Conservation (phyloP, 30 jellyfish, hydroid and myxozoan genomes). For the Pseudorhiza aurosa region DNA sequence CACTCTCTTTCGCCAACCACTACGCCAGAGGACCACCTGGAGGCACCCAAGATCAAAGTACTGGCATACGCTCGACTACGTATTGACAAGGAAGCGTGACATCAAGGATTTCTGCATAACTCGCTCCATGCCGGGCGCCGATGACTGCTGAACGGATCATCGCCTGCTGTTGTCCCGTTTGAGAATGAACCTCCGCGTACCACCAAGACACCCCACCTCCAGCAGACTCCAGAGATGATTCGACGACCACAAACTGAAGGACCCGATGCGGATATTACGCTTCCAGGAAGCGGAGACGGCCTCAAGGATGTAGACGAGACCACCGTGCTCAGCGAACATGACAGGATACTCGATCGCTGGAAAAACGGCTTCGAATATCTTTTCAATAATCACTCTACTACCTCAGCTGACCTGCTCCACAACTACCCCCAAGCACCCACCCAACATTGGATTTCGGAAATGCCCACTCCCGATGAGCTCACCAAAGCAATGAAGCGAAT, state of each 20-base stretch:
- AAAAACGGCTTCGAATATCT: neutral
- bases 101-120: neutral
- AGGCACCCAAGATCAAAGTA: slow-evolving; percentile 57
- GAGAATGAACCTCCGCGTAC: neutral
- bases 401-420: neutral
- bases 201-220: neutral
- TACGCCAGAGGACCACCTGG: slow-evolving; percentile 32
- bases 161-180: neutral
- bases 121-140: neutral
- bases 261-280: neutral
- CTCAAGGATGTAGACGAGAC: neutral
- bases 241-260: neutral
- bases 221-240: neutral
- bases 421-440: neutral
- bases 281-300: neutral
- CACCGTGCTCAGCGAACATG: neutral
- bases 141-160: slow-evolving; percentile 44
- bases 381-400: neutral
- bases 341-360: neutral
- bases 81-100: slow-evolving; percentile 3
- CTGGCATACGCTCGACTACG: slow-evolving; percentile 54
- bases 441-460: neutral
- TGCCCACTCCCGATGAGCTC: neutral
- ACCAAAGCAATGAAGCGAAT: neutral
- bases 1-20: slow-evolving; percentile 32